phyloP scores from a whole-genome alignment of 1,140 invertebrate species.

The Calosoma granatense region DNA sequence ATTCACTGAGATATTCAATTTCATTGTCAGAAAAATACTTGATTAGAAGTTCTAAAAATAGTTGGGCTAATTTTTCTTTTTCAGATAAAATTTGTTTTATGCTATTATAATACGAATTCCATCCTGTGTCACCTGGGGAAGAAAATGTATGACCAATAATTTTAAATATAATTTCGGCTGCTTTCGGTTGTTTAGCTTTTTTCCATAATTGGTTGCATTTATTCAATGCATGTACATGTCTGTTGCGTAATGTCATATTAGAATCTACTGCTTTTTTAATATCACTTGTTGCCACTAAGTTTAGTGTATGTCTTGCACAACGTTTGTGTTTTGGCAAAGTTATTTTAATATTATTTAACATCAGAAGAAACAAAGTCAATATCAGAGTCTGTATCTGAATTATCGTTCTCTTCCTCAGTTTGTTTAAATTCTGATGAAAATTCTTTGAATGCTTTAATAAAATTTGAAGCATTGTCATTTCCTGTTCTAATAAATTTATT shows the following conservation, averaged over 20 bases:
- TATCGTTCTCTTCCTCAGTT: not conserved
- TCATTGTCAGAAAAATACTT: no score
- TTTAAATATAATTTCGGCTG: conserved; percentile 12
- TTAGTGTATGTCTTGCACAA: not conserved
- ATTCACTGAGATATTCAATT: conserved; percentile 15
- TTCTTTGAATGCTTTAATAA: conserved; percentile 20
- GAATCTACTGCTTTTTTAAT: not conserved
- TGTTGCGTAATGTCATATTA: not conserved
- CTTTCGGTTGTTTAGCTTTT: conserved; percentile 13
- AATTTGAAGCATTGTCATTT: conserved; percentile 24
- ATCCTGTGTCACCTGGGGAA: conserved; percentile 15
- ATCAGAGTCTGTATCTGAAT: not conserved
- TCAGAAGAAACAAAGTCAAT: conserved; percentile 4
- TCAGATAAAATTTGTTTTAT: conserved; percentile 11
- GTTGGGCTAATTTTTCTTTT: not conserved
- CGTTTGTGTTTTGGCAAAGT: not conserved
- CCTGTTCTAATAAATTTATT: conserved; percentile 20
- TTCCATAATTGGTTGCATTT: conserved; percentile 17
- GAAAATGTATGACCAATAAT: conserved; percentile 11
- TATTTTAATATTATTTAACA: not conserved
- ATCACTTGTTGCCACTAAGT: not conserved
- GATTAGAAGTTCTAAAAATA: not conserved
- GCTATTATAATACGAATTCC: conserved; percentile 17
- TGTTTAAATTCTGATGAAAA: conserved; percentile 14
- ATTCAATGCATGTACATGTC: not conserved